Base-by-base conservation (phyloP, 1,140 invertebrate species). In the Pseudobourletiella spinata region DNA sequence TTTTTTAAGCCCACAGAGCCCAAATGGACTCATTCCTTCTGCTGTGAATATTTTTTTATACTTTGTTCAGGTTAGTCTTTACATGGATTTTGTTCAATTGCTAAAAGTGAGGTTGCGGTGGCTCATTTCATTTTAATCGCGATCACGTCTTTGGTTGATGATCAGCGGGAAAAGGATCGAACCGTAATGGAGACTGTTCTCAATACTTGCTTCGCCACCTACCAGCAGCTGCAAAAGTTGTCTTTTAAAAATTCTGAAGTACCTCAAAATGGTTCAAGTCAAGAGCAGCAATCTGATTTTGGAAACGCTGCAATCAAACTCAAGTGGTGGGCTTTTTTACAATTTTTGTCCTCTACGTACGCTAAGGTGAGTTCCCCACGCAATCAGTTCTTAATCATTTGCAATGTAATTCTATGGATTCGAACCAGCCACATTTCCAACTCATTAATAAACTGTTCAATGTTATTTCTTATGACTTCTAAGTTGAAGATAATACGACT, bases 181-280 rank as follows among this genome's bases (percentile, higher is more conserved):
- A 92, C 89, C 22, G 92, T 93, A 73, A 76, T 92, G 56, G 90
- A 93, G 76, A 89, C 87, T 8, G 76, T 93, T 55, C 77, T 92
- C 52, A 93, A 93, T 75, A 89, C 84, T 16, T 90, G 88, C 72
- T 87, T 91, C 72, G 87, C 91, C 74, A 91, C 87, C 85, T 92
- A 88, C 75, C 87, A 90, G 72, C 88, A 91, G 73, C 25, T 69
- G 20, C 42, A 76, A 87, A 30, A 86, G 86, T 61, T 72, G 73
- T 50, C 66, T 75, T 22, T 68, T 74, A 15, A 61, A 72, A 39
- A 39, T n/a, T 39, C 8, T n/a, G 32, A 39, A 39, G 32, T n/a
- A 11, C 32, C n/a, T 39, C 32, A 39, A 39, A 39, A n/a, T 39
- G 32, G n/a, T 11, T n/a, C 8, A 8, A 39, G 32, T 11, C 32